Percentiles rank a stretch among this genome's conserved stretches.
phyloP scores from a whole-genome alignment of 1,140 invertebrate genomes.

The Oncopodura yosiiana region DNA sequence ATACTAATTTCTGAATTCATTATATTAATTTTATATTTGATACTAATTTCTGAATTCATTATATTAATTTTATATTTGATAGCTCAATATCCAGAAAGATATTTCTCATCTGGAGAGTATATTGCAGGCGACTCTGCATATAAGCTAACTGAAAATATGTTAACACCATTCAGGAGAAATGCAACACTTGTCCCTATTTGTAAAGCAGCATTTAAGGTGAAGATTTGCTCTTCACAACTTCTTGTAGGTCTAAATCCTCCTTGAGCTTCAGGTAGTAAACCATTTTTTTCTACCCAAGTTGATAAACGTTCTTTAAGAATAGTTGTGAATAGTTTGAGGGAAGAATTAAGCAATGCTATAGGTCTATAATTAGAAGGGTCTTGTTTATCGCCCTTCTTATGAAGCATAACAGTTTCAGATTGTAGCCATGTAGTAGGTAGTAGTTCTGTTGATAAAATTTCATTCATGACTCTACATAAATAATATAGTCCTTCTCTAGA shows the following conservation, averaged over 20 bases:
- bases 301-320: background rate
- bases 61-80: too few relatives aligned
- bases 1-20: too few relatives aligned
- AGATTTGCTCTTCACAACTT: background rate
- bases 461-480: background rate
- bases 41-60: too few relatives aligned
- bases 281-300: background rate
- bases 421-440: background rate
- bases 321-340: background rate
- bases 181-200: background rate
- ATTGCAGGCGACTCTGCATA: conserved; percentile 10
- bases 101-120: conserved; percentile 1
- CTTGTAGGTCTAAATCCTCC: background rate
- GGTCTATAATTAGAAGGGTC: conserved; percentile 12
- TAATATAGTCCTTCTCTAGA: background rate
- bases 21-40: too few relatives aligned
- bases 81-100: background rate
- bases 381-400: conserved; percentile 7
- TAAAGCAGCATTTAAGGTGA: too few relatives aligned
- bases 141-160: background rate
- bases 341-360: background rate
- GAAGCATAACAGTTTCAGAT: background rate
- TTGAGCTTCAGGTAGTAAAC: background rate
- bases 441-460: background rate
- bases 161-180: conserved; percentile 7